These are phyloP conservation scores for Macrosteles quadrilineatus DNA, from an alignment of 1,140 invertebrate species.

Conservation along the genomic window DNA sequence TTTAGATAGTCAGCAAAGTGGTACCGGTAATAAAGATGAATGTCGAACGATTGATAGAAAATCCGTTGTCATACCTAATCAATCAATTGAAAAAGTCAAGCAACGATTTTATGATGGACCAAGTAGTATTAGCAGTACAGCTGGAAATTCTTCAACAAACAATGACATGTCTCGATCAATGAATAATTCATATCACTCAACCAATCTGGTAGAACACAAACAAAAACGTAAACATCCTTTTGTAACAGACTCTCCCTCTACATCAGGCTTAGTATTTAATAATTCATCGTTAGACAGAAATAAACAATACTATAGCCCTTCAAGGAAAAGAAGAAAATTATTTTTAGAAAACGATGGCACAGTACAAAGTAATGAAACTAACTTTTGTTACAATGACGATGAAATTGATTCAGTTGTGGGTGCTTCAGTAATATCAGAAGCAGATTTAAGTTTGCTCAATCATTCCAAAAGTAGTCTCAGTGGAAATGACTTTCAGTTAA, in stretches of 20 bases:
- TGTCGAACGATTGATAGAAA: constrained; percentile 35
- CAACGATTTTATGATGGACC: constrained; percentile 25
- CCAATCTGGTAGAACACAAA: too few relatives aligned
- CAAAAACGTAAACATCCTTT: too few relatives aligned
- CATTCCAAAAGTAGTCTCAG: not conserved
- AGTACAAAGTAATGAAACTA: constrained; percentile 13
- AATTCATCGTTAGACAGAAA: too few relatives aligned
- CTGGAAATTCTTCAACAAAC: too few relatives aligned
- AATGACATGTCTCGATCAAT: too few relatives aligned
- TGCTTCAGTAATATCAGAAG: constrained; percentile 22
- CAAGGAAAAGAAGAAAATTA: constrained; percentile 39
- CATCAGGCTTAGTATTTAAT: too few relatives aligned
- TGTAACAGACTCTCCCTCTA: too few relatives aligned
- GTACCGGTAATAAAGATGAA: constrained; percentile 32
- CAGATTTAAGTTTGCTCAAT: constrained; percentile 17
- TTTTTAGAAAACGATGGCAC: constrained; percentile 28
- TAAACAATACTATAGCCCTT: too few relatives aligned
- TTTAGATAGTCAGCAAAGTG: constrained; percentile 35
- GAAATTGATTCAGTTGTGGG: constrained; percentile 25
- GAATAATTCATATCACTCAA: too few relatives aligned
- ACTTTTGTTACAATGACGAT: constrained; percentile 33
- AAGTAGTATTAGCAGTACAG: too few relatives aligned
- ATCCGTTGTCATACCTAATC: constrained; percentile 37
- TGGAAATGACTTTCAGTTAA: not conserved
- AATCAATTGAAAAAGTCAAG: constrained; percentile 40